Evolutionary conservation across 2,113 vertebrate genomes (phyloP), one percentile per base, ranked within the genome.

Genomic region (Charadrius vociferus): DNA sequence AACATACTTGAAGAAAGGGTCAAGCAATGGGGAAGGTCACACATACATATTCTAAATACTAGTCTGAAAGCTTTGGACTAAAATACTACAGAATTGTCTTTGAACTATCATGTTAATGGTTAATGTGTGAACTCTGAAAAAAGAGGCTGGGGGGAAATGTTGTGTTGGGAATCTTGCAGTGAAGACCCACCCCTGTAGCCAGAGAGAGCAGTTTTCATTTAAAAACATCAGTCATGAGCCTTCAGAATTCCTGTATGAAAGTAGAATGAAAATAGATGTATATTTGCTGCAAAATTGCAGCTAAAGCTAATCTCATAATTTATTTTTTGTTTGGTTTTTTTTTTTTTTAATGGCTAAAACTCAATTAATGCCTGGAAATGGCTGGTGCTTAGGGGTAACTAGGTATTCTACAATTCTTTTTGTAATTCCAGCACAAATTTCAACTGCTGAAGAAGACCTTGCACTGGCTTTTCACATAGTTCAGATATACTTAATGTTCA

Each of bases 31-130:
- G 37, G 10, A 50, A 45, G 27, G 26, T 58, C 13, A 53, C 1
- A 1, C 0, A 0, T 17, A 12, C 0, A 0, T 45, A 55, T 86
- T 80, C n/a, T 58, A 30, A 71, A 34, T 2, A 8, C 19, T 22
- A 52, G 2, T 32, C 12, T 50, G 23, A 50, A 50, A 50, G 23
- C 15, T 56, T 77, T 72, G 37, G 8, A 24, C 7, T 67, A 53
- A 56, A 86, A 26, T 29, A 34, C 6, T 45, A 20, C 17, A 52
- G 12, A 65, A 77, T 18, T 29, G 3, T 56, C 16, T 70, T 65
- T 74, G 50, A 52, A 74, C 8, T 61, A 23, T 13, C 0, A 0
- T 53, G 23, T 70, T 70, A 71, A 62, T 52, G 12, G 6, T 41
- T 52, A 65, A 47, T 47, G 24, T 45, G 19, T 66, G 47, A 82